phyloP scores from a whole-genome alignment of 2,113 vertebrate species.

The Tor tambroides region DNA sequence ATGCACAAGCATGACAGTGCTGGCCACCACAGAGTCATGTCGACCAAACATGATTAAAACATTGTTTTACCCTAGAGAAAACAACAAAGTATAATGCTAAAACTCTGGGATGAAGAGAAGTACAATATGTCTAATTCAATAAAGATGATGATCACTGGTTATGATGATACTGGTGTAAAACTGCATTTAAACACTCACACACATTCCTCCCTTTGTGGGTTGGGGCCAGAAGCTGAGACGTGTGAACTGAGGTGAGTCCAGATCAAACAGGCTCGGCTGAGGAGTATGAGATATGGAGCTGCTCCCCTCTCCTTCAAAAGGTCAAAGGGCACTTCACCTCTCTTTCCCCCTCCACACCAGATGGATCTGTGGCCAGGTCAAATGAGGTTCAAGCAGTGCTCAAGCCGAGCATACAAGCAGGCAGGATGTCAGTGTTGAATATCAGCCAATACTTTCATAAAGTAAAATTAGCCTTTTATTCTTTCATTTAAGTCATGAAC shows the following conservation, averaged over 20 bases:
- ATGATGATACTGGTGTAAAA: neutral
- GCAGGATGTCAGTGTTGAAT: slow-evolving; percentile 14
- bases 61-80: neutral
- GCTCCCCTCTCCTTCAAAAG: slow-evolving; percentile 73
- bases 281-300: slow-evolving; percentile 54
- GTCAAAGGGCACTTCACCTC: slow-evolving; percentile 79
- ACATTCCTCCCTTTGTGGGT: slow-evolving; percentile 41
- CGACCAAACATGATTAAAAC: neutral
- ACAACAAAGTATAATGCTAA: neutral
- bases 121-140: neutral
- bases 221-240: slow-evolving; percentile 55
- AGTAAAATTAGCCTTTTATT: neutral
- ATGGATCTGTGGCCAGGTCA: slow-evolving; percentile 84
- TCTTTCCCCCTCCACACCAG: slow-evolving; percentile 74
- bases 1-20: neutral
- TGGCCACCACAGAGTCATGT: slow-evolving; percentile 1
- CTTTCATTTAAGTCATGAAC: neutral
- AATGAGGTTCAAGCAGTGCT: slow-evolving; percentile 86
- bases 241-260: slow-evolving; percentile 62
- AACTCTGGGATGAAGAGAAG: neutral
- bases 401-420: slow-evolving; percentile 62
- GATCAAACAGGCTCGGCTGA: slow-evolving; percentile 55
- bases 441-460: neutral
- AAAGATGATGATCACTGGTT: slow-evolving; percentile 7
- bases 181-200: neutral